phyloP scores from a whole-genome alignment of 2,797 vertebrate genomes.

The Coluber constrictor region DNA sequence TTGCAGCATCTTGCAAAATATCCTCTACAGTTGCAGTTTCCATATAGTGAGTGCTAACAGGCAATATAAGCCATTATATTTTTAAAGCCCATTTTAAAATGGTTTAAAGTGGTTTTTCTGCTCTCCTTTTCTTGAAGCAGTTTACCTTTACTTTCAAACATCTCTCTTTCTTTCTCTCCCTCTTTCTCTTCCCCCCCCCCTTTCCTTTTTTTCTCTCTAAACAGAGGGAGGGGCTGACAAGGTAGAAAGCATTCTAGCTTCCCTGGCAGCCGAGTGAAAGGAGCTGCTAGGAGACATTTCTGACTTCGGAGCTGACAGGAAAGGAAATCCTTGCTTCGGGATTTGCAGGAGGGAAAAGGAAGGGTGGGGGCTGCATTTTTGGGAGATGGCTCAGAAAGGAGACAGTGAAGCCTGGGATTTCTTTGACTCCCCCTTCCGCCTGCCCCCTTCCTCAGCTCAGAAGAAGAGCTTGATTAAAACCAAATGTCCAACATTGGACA shows the following conservation, averaged over 20 bases:
- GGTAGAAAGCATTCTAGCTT: not conserved
- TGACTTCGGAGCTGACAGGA: not conserved
- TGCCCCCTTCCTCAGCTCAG: not conserved
- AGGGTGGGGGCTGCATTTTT: not conserved
- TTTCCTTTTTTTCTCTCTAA: not conserved
- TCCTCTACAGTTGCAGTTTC: not conserved
- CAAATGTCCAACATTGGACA: slow-evolving; percentile 8
- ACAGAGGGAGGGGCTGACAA: not conserved
- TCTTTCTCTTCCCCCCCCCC: accelerated
- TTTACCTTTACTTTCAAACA: not conserved
- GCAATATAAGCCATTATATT: not conserved
- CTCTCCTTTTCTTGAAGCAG: not conserved
- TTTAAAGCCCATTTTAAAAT: too few relatives aligned
- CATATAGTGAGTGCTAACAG: not conserved
- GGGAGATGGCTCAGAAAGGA: not conserved
- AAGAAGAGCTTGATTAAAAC: slow-evolving; percentile 10
- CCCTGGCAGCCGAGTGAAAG: not conserved
- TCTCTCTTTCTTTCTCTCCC: not conserved
- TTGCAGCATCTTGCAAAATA: not conserved
- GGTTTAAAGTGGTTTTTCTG: not conserved
- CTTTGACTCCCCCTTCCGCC: not conserved
- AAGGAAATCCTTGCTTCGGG: not conserved
- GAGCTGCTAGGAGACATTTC: not conserved
- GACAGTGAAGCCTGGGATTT: not conserved
- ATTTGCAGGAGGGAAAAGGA: not conserved